Percentiles rank a stretch among this genome's conserved stretches.
phyloP scores from a whole-genome alignment of 1,140 invertebrate species.

The Aphaenogaster ashmeadi region DNA sequence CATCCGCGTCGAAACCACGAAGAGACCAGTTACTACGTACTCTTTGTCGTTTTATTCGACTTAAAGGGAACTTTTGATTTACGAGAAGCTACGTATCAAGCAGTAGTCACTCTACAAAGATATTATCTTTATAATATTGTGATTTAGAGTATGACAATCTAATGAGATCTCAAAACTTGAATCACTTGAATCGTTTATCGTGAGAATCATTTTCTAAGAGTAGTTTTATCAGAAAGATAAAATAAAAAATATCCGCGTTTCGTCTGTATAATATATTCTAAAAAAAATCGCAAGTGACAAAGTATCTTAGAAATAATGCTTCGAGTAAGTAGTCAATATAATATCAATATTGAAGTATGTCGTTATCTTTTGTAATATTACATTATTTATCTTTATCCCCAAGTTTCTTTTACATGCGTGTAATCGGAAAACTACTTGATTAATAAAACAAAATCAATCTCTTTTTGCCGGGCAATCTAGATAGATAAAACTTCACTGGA shows the following conservation, averaged over 20 bases:
- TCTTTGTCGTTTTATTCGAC: slow-evolving; percentile 55
- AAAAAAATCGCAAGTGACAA: background rate
- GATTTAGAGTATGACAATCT: slow-evolving; percentile 25
- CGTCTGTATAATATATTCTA: background rate
- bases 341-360: background rate
- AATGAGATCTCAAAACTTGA: slow-evolving; percentile 4
- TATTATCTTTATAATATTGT: background rate
- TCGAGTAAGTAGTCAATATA: background rate
- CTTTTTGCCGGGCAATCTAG: background rate
- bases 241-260: background rate
- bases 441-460: background rate
- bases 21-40: slow-evolving; percentile 20
- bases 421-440: background rate
- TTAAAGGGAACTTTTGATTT: slow-evolving; percentile 45
- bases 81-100: slow-evolving; percentile 26
- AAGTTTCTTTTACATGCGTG: background rate
- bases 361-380: background rate
- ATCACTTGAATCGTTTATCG: background rate
- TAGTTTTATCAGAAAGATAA: background rate
- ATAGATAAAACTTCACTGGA: background rate
- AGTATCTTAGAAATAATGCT: background rate
- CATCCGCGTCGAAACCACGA: slow-evolving; percentile 33
- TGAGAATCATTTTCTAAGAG: background rate
- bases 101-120: background rate
- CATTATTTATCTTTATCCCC: background rate